phyloP scores from a whole-genome alignment of 2,113 vertebrate species.

The Oryzias melastigma region DNA sequence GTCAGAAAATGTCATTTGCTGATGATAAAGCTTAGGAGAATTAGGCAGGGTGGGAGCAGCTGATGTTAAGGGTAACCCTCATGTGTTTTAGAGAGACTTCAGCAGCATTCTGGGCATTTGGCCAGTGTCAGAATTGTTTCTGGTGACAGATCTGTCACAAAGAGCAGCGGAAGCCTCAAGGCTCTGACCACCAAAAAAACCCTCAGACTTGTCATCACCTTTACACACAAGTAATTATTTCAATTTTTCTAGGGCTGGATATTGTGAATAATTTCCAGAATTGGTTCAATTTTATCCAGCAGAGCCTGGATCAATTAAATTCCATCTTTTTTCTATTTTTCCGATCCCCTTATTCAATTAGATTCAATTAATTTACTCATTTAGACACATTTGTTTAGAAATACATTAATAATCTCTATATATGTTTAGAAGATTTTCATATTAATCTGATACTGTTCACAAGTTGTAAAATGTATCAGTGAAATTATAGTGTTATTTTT shows the following conservation, averaged over 20 bases:
- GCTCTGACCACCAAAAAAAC: conserved; percentile 27
- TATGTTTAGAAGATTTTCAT: too few relatives aligned
- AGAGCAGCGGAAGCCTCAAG: conserved; percentile 27
- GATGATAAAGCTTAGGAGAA: conserved; percentile 19
- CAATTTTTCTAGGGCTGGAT: background rate
- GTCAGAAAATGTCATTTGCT: conserved; percentile 15
- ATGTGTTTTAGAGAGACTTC: conserved; percentile 33
- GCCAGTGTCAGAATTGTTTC: conserved; percentile 29
- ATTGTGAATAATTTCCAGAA: too few relatives aligned
- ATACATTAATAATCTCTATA: too few relatives aligned
- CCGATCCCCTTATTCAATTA: too few relatives aligned
- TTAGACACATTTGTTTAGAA: too few relatives aligned
- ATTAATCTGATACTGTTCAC: too few relatives aligned
- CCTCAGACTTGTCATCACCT: conserved; percentile 16
- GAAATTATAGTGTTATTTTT: too few relatives aligned
- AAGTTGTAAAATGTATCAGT: too few relatives aligned
- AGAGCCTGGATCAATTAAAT: too few relatives aligned
- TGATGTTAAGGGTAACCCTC: conserved; percentile 32
- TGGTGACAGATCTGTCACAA: conserved; percentile 36
- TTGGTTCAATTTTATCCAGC: too few relatives aligned
- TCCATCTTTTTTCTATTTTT: too few relatives aligned
- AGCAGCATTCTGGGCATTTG: conserved; percentile 24
- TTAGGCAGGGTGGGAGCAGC: conserved; percentile 11
- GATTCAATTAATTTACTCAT: too few relatives aligned
- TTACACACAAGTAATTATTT: background rate